Evolutionary conservation across 2,797 vertebrate species (phyloP), one percentile per base, ranked within the genome.

Genomic region (Acanthiza pusilla): DNA sequence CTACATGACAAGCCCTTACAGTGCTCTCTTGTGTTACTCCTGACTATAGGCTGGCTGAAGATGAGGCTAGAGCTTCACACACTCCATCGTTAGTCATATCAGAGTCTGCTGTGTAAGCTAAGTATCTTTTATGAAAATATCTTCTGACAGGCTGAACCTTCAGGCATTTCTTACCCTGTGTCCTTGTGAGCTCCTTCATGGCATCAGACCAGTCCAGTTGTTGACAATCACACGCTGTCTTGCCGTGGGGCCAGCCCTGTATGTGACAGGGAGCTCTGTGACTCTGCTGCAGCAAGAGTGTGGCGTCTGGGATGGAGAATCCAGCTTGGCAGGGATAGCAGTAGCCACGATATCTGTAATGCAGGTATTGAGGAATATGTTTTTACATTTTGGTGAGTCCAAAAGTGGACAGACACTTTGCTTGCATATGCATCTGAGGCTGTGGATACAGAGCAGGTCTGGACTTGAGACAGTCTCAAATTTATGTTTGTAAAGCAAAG

Each of bases 211-310:
- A 58, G 15, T 34, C 23, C 47, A 8, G 16, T 2, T 68, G 45
- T 36, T 18, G 55, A 36, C 40, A 71, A 5, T 22, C 50, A 26
- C 8, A 2, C 0, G 0, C 22, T 45, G 21, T 11, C 40, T 53
- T 50, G 51, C 43, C 40, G 27, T 14, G 32, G 4, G 48, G 50
- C 23, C 48, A 84, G 23, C 11, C 17, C 19, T 45, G 9, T 30
- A 3, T 22, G 14, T 25, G 48, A 36, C 27, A 29, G 55, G 27
- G 10, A 55, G 19, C 7, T 27, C 76, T 23, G 21, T 45, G 21
- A 63, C 21, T 4, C n/a, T 58, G 15, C 13, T 43, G 26, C 45
- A 50, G 19, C 15, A 78, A 57, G 36, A 10, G 6, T 26, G 21
- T 38, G 21, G 21, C 29, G 13, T 45, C 53, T 5, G 8, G 65